Evolutionary conservation across 2,888 invertebrate species (phyloP).

Genomic region (Papilio gigon): DNA sequence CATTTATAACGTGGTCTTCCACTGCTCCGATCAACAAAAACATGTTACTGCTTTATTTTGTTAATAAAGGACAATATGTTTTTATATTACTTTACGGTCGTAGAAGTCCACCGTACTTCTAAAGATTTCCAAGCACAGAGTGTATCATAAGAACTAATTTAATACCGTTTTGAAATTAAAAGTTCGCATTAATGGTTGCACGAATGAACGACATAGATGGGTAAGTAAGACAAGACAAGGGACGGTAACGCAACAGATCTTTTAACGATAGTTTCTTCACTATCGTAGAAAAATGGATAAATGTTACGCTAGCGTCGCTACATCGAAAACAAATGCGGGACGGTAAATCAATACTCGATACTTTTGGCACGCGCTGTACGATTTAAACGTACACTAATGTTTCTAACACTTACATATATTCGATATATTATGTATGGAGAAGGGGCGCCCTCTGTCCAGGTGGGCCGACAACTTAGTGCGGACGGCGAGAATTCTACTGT

Average conservation of each 20-base stretch:
- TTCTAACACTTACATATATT: neutral
- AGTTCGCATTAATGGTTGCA: too few relatives aligned
- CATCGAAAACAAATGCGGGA: neutral
- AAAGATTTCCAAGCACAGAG: neutral
- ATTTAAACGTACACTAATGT: conserved; percentile 16
- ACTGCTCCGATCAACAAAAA: neutral
- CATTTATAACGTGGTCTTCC: neutral
- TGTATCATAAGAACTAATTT: neutral
- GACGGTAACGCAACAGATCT: neutral
- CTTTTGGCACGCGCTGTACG: conserved; percentile 15
- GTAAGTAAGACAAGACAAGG: neutral
- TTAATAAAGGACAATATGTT: too few relatives aligned
- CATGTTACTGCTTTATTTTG: neutral
- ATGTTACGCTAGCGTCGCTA: neutral
- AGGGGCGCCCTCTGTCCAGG: too few relatives aligned
- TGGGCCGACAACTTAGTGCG: too few relatives aligned
- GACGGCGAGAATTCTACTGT: too few relatives aligned
- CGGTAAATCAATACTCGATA: conserved; percentile 26
- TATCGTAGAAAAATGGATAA: neutral
- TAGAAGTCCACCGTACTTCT: neutral
- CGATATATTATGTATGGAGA: neutral
- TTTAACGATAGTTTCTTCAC: neutral
- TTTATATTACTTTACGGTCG: neutral
- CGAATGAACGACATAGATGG: too few relatives aligned
- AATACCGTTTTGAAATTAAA: too few relatives aligned